A percentile compares a stretch with the other conserved stretches of the same genome.
phyloP scores from a whole-genome alignment of 2,113 vertebrate species.

The Esox niger region DNA sequence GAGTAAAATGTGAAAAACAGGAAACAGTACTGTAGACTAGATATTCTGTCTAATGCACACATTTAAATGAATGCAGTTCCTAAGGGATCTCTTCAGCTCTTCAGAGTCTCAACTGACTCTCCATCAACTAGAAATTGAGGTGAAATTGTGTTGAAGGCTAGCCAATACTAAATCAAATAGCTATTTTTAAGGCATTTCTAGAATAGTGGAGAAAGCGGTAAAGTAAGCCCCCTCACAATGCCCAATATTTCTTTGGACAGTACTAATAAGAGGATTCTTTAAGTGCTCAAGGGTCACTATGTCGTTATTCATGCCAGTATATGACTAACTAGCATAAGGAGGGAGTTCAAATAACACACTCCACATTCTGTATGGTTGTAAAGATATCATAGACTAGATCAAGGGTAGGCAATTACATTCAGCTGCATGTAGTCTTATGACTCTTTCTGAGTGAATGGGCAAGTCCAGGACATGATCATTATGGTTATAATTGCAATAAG shows the following conservation, averaged over 20 bases:
- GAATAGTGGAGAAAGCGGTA: constrained; percentile 63
- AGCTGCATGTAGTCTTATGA: too few species aligned
- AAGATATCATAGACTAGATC: constrained; percentile 24
- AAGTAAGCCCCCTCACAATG: too few species aligned
- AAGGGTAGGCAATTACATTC: too few species aligned
- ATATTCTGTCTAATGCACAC: constrained; percentile 70
- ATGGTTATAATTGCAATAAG: too few species aligned
- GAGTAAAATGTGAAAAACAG: constrained; percentile 66
- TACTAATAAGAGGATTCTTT: too few species aligned
- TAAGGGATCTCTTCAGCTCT: constrained; percentile 56
- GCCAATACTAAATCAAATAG: constrained; percentile 74
- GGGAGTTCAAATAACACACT: not conserved
- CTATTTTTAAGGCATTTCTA: constrained; percentile 66
- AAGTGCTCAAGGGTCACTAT: not conserved
- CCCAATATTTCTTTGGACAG: too few species aligned
- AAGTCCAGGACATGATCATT: too few species aligned
- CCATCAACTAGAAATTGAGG: constrained; percentile 66
- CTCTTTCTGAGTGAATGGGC: too few species aligned
- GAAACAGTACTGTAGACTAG: constrained; percentile 66
- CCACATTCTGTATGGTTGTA: not conserved
- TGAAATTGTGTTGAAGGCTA: constrained; percentile 67
- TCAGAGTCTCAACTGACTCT: constrained; percentile 65
- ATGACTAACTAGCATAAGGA: not conserved
- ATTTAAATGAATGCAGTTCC: constrained; percentile 67
- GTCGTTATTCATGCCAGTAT: not conserved